Evolutionary conservation across 2,113 vertebrate species (phyloP).

Genomic region (Phrynosoma platyrhinos): DNA sequence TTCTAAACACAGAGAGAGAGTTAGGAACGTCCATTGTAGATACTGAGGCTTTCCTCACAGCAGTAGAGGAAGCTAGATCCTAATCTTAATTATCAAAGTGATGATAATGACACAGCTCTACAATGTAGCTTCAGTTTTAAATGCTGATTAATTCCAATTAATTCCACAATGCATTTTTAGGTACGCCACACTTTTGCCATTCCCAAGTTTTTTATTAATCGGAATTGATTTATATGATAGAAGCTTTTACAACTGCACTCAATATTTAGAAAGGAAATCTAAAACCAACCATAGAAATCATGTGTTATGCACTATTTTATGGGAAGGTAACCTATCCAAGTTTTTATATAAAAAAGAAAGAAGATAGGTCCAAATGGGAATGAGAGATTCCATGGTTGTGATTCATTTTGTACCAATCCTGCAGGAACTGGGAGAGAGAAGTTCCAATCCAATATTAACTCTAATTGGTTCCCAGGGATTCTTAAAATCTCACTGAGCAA

Average conservation of each 20-base stretch:
- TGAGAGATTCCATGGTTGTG: constrained; percentile 42
- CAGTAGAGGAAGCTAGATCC: constrained; percentile 14
- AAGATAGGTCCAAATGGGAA: constrained; percentile 50
- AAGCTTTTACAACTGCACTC: constrained; percentile 51
- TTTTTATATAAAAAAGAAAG: not conserved
- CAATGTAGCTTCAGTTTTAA: constrained; percentile 17
- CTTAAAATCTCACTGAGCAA: constrained; percentile 62
- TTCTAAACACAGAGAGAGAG: not conserved
- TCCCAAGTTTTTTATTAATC: constrained; percentile 43
- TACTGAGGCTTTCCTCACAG: constrained; percentile 30
- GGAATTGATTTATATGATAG: constrained; percentile 46
- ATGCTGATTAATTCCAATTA: constrained; percentile 37
- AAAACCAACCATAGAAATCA: constrained; percentile 55
- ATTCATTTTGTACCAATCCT: constrained; percentile 51
- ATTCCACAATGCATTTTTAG: constrained; percentile 37
- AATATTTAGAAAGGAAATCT: constrained; percentile 62
- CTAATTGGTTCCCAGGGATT: constrained; percentile 66
- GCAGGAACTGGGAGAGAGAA: constrained; percentile 52
- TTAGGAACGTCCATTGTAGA: constrained; percentile 12
- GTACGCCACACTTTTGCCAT: constrained; percentile 13
- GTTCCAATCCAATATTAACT: constrained; percentile 66
- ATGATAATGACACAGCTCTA: constrained; percentile 4
- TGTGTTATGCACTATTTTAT: constrained; percentile 47
- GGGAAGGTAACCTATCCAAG: constrained; percentile 56
- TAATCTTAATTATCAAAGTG: constrained; percentile 1